phyloP scores from a whole-genome alignment of 2,113 vertebrate species.

The Monarcha castaneiventris region DNA sequence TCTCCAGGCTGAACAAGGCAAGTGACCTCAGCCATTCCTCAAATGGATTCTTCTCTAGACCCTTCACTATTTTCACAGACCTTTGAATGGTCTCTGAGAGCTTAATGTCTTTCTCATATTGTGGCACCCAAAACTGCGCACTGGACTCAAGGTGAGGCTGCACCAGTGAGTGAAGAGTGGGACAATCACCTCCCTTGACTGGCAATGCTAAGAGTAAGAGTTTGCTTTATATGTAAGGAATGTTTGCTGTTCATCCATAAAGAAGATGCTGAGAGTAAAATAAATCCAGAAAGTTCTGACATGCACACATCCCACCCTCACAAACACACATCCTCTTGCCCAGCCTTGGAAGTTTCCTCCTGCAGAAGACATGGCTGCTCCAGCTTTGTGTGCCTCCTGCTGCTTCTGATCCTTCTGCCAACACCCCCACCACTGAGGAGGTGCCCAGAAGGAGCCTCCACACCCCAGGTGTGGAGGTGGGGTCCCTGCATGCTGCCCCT shows the following conservation, averaged over 20 bases:
- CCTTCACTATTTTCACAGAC: background rate
- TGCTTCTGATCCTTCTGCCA: background rate
- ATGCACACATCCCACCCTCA: accelerated
- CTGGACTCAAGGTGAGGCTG: background rate
- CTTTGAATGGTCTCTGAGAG: background rate
- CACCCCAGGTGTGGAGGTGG: accelerated
- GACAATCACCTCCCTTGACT: background rate
- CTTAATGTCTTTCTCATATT: background rate
- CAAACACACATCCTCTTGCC: background rate
- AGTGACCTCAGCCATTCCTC: background rate
- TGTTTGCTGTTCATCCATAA: background rate
- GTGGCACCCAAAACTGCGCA: background rate
- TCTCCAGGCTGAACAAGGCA: background rate
- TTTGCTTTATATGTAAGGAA: background rate
- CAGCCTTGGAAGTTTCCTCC: background rate
- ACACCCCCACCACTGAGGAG: accelerated
- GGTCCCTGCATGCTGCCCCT: accelerated
- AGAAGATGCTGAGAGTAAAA: background rate
- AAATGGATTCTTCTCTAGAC: background rate
- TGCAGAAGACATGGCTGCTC: background rate
- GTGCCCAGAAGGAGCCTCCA: background rate
- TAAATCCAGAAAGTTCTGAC: background rate
- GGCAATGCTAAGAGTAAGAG: background rate
- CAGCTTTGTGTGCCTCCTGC: background rate
- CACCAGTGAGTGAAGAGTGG: background rate